Conservation (phyloP, 2,113 vertebrate genomes). For the Microcebus griseorufus region DNA sequence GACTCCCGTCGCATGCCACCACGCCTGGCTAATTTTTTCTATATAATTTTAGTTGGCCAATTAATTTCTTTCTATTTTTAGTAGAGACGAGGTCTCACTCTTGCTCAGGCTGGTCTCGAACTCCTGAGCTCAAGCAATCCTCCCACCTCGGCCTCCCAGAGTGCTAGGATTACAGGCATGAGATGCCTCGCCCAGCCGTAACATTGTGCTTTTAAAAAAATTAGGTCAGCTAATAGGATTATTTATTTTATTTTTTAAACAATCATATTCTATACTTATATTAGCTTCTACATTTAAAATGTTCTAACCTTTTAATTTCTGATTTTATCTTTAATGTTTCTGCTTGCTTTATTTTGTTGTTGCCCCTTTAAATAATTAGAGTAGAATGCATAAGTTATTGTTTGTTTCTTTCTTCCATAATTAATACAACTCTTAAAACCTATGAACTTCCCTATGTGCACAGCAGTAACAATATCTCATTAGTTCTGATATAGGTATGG, state of each 20-base stretch:
- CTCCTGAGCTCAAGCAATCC: no score
- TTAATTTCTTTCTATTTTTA: no score
- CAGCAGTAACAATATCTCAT: background rate
- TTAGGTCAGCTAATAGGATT: background rate
- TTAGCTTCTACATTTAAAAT: background rate
- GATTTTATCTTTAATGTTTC: background rate
- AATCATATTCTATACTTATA: background rate
- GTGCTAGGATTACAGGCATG: no score
- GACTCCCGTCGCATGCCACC: no score
- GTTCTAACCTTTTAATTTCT: background rate
- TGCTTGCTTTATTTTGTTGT: background rate
- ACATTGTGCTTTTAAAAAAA: background rate
- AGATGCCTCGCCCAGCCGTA: background rate
- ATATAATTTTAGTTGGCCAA: no score
- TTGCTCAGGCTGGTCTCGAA: no score
- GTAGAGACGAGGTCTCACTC: no score
- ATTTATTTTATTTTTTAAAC: background rate
- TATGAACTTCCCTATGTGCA: background rate
- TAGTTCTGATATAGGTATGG: background rate
- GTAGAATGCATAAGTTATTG: background rate
- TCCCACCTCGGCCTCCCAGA: no score
- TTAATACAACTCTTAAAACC: background rate
- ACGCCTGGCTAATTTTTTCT: no score
- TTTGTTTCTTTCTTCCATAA: background rate
- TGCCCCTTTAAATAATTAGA: background rate